Conservation (phyloP, 2,797 vertebrate species). For the Oryzias sinensis region DNA sequence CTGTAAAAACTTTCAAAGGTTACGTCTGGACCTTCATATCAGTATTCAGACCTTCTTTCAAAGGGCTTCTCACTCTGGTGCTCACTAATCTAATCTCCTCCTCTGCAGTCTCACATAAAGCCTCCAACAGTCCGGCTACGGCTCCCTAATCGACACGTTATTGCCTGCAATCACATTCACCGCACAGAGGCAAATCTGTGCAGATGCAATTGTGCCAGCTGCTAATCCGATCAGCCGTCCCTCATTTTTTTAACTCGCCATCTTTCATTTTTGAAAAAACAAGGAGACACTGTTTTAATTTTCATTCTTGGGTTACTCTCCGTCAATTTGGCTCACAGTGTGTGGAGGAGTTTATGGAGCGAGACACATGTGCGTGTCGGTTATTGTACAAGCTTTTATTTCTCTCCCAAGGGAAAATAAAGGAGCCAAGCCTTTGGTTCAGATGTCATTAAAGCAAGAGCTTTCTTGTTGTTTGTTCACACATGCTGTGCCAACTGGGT, state of each 20-base stretch:
- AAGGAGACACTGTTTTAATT: conserved; percentile 82
- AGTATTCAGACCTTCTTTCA: conserved; percentile 60
- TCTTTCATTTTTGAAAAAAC: conserved; percentile 83
- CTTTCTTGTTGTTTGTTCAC: conserved; percentile 69
- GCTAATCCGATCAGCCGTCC: conserved; percentile 89
- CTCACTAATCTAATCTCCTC: conserved; percentile 85
- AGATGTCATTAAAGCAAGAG: conserved; percentile 67
- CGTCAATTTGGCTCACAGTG: conserved; percentile 59
- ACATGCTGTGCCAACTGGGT: conserved; percentile 60
- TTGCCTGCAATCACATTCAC: conserved; percentile 95
- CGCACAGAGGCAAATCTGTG: conserved; percentile 92
- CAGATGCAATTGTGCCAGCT: conserved; percentile 89
- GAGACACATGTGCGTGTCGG: conserved; percentile 72
- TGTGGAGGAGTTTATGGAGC: conserved; percentile 63
- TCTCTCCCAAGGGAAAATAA: conserved; percentile 66
- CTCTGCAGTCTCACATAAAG: conserved; percentile 89
- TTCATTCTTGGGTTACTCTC: conserved; percentile 65
- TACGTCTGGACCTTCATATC: conserved; percentile 53
- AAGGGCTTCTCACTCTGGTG: conserved; percentile 68
- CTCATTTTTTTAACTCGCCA: conserved; percentile 81
- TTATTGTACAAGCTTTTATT: conserved; percentile 72
- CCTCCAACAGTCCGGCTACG: conserved; percentile 86
- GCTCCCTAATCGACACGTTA: conserved; percentile 93
- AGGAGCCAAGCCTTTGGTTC: conserved; percentile 49
- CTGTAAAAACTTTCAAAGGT: conserved; percentile 22